Percentiles rank a stretch among this genome's conserved stretches.
phyloP scores from a whole-genome alignment of 2,113 vertebrate species.

The Empidonax traillii region DNA sequence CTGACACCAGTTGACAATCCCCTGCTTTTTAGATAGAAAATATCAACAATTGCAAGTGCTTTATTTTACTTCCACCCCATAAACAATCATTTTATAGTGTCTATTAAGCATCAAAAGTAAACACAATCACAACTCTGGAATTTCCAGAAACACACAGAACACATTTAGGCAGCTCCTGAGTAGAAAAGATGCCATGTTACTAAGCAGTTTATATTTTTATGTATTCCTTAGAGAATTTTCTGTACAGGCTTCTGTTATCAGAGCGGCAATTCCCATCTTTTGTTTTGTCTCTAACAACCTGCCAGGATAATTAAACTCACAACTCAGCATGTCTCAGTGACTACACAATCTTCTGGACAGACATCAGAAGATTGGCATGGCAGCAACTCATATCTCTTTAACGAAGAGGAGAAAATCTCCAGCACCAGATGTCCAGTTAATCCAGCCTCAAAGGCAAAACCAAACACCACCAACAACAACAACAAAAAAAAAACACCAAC shows the following conservation, averaged over 20 bases:
- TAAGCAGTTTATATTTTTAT: constrained; percentile 1
- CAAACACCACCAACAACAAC: not conserved
- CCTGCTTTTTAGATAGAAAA: not conserved
- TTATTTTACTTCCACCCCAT: not conserved
- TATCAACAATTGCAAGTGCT: not conserved
- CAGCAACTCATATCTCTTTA: constrained; percentile 7
- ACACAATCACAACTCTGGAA: not conserved
- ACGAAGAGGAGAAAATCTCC: constrained; percentile 5
- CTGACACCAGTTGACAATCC: not conserved
- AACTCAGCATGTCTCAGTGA: constrained; percentile 8
- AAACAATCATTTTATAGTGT: not conserved
- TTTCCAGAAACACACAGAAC: not conserved
- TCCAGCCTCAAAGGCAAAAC: constrained; percentile 27
- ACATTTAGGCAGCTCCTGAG: not conserved
- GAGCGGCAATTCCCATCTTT: constrained; percentile 20
- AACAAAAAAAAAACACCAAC: too few relatives aligned
- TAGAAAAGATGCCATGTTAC: not conserved
- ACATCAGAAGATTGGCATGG: constrained; percentile 56
- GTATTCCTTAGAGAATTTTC: not conserved
- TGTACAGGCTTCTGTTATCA: not conserved
- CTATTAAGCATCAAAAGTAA: constrained; percentile 18
- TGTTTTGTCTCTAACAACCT: constrained; percentile 46
- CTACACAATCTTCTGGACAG: constrained; percentile 39
- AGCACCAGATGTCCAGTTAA: constrained; percentile 49
- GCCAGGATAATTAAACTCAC: constrained; percentile 49